Evolutionary conservation across 1,140 invertebrate species (phyloP).

Genomic region (Drosophila teissieri): DNA sequence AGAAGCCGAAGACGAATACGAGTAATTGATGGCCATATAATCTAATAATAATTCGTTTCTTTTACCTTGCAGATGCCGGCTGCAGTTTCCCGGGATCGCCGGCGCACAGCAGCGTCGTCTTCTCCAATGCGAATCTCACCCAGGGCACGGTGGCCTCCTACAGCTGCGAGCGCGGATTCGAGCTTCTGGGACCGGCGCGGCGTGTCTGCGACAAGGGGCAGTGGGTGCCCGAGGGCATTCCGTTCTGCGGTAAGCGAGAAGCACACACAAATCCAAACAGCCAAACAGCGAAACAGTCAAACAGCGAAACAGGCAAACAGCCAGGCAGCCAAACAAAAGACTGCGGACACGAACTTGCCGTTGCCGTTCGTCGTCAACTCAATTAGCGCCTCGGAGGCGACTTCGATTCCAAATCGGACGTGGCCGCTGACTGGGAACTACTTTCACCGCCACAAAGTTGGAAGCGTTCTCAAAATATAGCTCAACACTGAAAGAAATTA

Average conservation of each 20-base stretch:
- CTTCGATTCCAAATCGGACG: slow-evolving; percentile 25
- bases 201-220: slow-evolving; percentile 91
- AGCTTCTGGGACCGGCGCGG: slow-evolving; percentile 93
- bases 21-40: slow-evolving; percentile 22
- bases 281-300: slow-evolving; percentile 35
- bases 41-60: slow-evolving; percentile 16
- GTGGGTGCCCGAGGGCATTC: slow-evolving; percentile 96
- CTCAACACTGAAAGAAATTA: slow-evolving; percentile 8
- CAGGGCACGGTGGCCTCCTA: slow-evolving; percentile 93
- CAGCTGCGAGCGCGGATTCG: slow-evolving; percentile 95
- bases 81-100: slow-evolving; percentile 97
- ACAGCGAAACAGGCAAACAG: slow-evolving; percentile 32
- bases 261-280: background rate
- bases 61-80: slow-evolving; percentile 54
- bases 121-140: slow-evolving; percentile 89
- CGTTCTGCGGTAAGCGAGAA: slow-evolving; percentile 94
- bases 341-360: slow-evolving; percentile 70
- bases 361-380: slow-evolving; percentile 46
- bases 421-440: slow-evolving; percentile 25
- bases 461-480: slow-evolving; percentile 68
- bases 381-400: slow-evolving; percentile 51
- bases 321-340: slow-evolving; percentile 60
- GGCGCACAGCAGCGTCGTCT: slow-evolving; percentile 92
- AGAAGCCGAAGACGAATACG: slow-evolving; percentile 2
- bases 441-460: slow-evolving; percentile 64